Conservation (phyloP, 2,888 invertebrate species). For the Sepiola atlantica region DNA sequence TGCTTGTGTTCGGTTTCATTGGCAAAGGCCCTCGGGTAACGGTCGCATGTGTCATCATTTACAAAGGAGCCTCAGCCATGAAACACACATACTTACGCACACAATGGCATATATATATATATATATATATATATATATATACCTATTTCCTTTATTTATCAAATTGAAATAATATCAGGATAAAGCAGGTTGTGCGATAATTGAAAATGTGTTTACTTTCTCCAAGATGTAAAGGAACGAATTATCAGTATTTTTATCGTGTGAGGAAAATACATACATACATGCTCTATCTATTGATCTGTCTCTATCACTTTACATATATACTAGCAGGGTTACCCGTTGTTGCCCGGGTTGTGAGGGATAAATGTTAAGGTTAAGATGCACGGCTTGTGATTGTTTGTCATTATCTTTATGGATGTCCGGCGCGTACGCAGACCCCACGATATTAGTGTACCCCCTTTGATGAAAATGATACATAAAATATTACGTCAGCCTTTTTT, state of each 20-base stretch:
- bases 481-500: no score
- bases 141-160: not conserved
- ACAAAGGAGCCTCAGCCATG: not conserved
- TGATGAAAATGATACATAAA: no score
- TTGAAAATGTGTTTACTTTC: not conserved
- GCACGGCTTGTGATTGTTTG: no score
- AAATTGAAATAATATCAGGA: not conserved
- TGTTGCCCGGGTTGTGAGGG: no score
- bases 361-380: no score
- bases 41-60: conserved; percentile 3
- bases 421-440: no score
- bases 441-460: no score
- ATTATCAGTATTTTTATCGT: not conserved
- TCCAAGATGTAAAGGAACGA: not conserved
- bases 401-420: no score
- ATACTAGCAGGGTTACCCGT: no score
- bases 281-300: no score
- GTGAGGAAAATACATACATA: not conserved
- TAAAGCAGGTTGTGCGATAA: not conserved
- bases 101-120: not conserved
- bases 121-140: not conserved
- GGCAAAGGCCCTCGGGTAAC: not conserved
- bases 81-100: not conserved
- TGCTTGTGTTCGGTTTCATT: conserved; percentile 3
- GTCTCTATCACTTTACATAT: no score